Conservation (phyloP, 64 coral and sea anemone species). For the Catalaphyllia jardinei region DNA sequence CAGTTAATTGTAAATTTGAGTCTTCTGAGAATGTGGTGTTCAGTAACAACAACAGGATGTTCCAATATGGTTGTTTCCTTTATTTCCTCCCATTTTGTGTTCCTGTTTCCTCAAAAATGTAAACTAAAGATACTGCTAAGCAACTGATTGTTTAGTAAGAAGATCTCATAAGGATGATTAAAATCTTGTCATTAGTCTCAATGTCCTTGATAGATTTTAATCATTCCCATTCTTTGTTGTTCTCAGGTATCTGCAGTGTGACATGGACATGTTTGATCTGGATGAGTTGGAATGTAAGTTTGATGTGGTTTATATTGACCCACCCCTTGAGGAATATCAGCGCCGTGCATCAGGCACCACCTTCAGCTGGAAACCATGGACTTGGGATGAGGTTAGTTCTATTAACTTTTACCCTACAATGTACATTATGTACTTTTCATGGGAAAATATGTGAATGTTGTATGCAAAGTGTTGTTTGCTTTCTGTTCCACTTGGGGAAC, state of each 20-base stretch:
- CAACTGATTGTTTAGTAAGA: no score
- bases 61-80: no score
- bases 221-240: neutral
- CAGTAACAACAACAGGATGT: no score
- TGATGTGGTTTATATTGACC: slow-evolving; percentile 96
- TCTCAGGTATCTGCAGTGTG: slow-evolving; percentile 90
- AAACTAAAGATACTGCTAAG: no score
- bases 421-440: no score
- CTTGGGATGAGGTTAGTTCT: slow-evolving; percentile 89
- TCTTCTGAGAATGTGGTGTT: no score
- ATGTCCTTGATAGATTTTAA: neutral
- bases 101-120: no score
- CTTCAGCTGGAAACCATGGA: slow-evolving; percentile 96
- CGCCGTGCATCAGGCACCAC: slow-evolving; percentile 77
- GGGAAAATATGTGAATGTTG: no score
- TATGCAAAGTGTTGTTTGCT: no score
- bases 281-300: slow-evolving; percentile 96
- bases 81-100: no score
- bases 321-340: slow-evolving; percentile 97
- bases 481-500: no score
- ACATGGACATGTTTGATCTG: slow-evolving; percentile 78
- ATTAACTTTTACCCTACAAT: neutral
- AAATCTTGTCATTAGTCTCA: neutral
- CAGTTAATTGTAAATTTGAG: no score
- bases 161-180: neutral